phyloP scores from a whole-genome alignment of 2,113 vertebrate species.

The Rhizomys pruinosus region DNA sequence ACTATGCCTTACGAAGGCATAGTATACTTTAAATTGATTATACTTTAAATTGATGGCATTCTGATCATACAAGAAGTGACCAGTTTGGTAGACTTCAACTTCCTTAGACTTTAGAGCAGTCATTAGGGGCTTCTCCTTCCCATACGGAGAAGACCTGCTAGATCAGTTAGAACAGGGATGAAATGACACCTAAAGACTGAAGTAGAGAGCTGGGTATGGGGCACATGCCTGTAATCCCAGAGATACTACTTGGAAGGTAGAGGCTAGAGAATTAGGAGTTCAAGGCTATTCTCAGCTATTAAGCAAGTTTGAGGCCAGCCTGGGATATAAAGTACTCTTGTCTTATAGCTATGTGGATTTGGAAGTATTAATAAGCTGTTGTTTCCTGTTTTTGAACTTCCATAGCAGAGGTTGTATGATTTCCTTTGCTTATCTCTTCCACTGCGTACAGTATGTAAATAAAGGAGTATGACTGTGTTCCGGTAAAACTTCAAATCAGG shows the following conservation, averaged over 20 bases:
- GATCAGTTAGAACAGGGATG: neutral
- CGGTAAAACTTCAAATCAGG: neutral
- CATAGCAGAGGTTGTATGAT: neutral
- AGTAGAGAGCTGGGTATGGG: neutral
- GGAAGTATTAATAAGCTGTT: neutral
- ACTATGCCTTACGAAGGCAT: slow-evolving; percentile 5
- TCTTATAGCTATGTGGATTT: neutral
- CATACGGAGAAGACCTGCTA: neutral
- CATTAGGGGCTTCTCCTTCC: slow-evolving; percentile 1
- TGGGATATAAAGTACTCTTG: neutral
- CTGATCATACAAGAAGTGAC: neutral
- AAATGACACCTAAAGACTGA: neutral
- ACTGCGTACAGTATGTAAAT: neutral
- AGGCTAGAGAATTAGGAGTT: neutral
- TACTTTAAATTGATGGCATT: neutral
- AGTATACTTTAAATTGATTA: no score
- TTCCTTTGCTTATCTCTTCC: neutral
- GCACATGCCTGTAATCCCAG: neutral
- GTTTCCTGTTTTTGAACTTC: neutral
- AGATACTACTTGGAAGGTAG: no score
- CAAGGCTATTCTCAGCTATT: neutral
- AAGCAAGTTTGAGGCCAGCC: neutral
- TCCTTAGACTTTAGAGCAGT: neutral
- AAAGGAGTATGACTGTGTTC: neutral
- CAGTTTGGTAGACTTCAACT: neutral